These are phyloP conservation scores for Penaeus monodon DNA, from an alignment of 2,888 invertebrate genomes.

Conservation along the genomic window DNA sequence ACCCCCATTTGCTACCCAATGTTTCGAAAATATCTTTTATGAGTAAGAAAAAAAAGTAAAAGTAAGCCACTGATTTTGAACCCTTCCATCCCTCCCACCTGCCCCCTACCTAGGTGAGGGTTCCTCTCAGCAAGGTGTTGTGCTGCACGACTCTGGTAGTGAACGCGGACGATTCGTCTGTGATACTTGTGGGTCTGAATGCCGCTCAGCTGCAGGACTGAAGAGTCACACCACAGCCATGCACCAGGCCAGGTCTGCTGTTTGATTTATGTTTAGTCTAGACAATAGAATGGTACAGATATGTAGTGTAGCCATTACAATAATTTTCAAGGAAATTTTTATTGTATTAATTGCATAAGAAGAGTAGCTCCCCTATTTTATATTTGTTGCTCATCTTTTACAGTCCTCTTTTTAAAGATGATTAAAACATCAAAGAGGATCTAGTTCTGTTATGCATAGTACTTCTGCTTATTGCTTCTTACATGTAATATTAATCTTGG, in stretches of 20 bases:
- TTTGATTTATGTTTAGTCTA: not conserved
- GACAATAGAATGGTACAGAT: not conserved
- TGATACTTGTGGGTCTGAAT: conserved; percentile 55
- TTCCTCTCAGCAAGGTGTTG: conserved; percentile 38
- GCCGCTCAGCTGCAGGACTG: conserved; percentile 60
- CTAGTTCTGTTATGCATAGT: too few relatives aligned
- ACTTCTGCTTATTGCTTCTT: too few relatives aligned
- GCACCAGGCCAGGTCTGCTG: conserved; percentile 59
- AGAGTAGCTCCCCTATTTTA: not conserved
- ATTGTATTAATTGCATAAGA: not conserved
- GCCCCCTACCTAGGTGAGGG: conserved; percentile 33
- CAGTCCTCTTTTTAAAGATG: too few relatives aligned
- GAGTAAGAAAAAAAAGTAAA: too few relatives aligned
- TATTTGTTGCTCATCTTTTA: too few relatives aligned
- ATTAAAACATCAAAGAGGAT: too few relatives aligned
- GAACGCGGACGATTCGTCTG: conserved; percentile 54
- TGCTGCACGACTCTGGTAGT: conserved; percentile 55
- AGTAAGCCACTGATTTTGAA: too few relatives aligned
- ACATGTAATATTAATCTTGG: too few relatives aligned
- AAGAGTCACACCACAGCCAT: conserved; percentile 62
- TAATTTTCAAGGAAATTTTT: not conserved
- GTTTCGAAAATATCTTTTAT: too few relatives aligned
- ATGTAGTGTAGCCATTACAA: not conserved
- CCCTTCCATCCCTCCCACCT: not conserved
- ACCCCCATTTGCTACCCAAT: too few relatives aligned